Base-by-base conservation (phyloP, 2,797 vertebrate species). In the Danio tinwini region DNA sequence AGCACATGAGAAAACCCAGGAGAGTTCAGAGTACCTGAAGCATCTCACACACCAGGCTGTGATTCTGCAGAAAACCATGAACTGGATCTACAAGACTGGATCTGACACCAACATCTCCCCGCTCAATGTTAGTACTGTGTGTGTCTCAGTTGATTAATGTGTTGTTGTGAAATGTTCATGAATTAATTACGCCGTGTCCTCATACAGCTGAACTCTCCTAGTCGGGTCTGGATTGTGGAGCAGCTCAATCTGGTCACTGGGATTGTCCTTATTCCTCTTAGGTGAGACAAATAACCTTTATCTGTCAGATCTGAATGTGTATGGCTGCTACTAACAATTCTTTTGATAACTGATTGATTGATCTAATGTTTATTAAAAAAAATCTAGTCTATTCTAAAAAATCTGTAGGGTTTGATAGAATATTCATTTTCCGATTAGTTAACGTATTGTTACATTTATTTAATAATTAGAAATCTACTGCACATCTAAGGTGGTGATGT, bases 181-280 rank as follows among this genome's bases (percentile, higher is more conserved):
- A 55, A 16, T 80, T 47, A 69, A 74, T 72, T 44, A 74, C 42
- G 56, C 8, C 70, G 49, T 86, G 81, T 87, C 10, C 78, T 44
- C 29, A 59, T 69, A 0, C 79, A 98, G 97, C 94, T 98, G 91
- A 92, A 93, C 44, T 93, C 94, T 76, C 96, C 96, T 76, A 96
- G 91, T 85, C 93, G 94, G 92, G 87, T 92, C 80, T 93, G 92
- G 83, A 94, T 97, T 85, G 88, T 98, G 87, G 96, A 97, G 81
- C 96, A 97, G 88, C 94, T 99, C 84, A 98, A 98, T 74, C 91
- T 97, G 80, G 95, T 96, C 83, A 98, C 96, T 62, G 96, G 95
- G 78, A 96, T 98, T 87, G 92, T 96, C 86, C 93, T 96, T 87
- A 93, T 96, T 90, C 95, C 95, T 49, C 93, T 97, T 90, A 97